Base-by-base conservation (phyloP, 2,113 vertebrate genomes). In the Cyanoderma ruficeps region DNA sequence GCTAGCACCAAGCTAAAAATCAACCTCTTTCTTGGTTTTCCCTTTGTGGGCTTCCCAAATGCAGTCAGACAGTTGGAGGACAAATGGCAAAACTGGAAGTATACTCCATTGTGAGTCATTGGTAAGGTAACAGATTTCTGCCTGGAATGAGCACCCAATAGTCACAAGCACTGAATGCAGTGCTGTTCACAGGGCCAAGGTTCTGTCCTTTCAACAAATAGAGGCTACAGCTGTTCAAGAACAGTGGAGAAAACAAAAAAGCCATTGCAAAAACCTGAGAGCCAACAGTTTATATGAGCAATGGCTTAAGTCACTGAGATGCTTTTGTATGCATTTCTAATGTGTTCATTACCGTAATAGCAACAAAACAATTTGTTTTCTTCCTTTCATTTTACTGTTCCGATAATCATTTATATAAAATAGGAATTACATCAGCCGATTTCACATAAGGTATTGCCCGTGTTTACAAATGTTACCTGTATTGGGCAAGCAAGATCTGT, bases 261-360 rank as follows among this genome's bases (percentile, higher is more conserved):
- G 20, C 31, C 23, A 49, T 71, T 6, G 4, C 31, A 82, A 49
- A 84, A 87, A 69, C 7, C 41, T 7, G 16, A 72, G 53, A 74
- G 17, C 21, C 49, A 74, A 24, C 33, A 39, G 31, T 65, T 89
- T 75, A 33, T 42, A 46, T 56, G 65, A 92, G 18, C 81, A 84
- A 93, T 64, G 52, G 31, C 31, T 69, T 60, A 65, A 89, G 57
- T 93, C 81, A 50, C 65, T 22, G 31, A 82, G 65, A 82, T 68
- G 65, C 9, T 95, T 95, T 67, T 75, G 22, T 53, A 81, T 79
- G 65, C 44, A 94, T 91, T 94, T 89, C 77, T 94, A 87, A 93
- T 85, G 57, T 16, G 11, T 39, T 89, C 67, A 91, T 96, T 95
- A 80, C 74, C 70, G 91, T 76, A 96, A 94, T 11, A 89, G 11